These are phyloP conservation scores for Slavum lentiscoides DNA, from an alignment of 2,888 invertebrate species.

Conservation along the genomic window DNA sequence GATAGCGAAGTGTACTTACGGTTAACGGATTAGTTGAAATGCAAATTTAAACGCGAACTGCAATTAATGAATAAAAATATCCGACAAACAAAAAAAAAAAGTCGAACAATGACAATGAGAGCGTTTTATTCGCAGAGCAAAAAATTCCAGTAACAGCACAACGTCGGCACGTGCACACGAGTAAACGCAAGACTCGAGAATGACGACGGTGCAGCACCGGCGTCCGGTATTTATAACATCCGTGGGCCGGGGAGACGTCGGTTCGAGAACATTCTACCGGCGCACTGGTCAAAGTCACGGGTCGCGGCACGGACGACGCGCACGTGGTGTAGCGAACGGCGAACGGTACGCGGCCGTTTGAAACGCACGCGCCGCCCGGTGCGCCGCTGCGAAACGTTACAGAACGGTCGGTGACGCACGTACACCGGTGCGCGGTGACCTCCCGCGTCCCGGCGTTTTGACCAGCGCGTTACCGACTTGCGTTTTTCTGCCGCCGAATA, in stretches of 20 bases:
- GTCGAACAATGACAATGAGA: too few relatives aligned
- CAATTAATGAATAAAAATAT: too few relatives aligned
- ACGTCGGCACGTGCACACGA: too few relatives aligned
- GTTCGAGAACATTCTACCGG: constrained; percentile 26
- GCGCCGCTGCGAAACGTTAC: neutral
- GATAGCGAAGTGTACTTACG: neutral
- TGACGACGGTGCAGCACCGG: neutral
- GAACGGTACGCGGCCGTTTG: constrained; percentile 2
- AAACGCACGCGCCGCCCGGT: neutral
- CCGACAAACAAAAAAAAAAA: too few relatives aligned
- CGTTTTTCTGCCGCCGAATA: neutral
- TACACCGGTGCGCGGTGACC: neutral
- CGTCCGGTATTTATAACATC: constrained; percentile 2
- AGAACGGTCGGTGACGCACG: neutral
- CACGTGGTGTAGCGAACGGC: constrained; percentile 5
- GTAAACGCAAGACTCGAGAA: neutral
- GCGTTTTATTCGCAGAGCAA: too few relatives aligned
- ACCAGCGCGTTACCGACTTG: constrained; percentile 25
- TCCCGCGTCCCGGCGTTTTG: neutral
- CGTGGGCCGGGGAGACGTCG: neutral
- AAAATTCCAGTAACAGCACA: too few relatives aligned
- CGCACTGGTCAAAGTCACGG: constrained; percentile 13
- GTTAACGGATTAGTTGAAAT: neutral
- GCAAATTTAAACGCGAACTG: too few relatives aligned
- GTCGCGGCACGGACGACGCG: neutral